A percentile compares a stretch with the other conserved stretches of the same genome.
Evolutionary conservation across 2,888 invertebrate genomes (phyloP).

Genomic region (Baronia brevicornis): DNA sequence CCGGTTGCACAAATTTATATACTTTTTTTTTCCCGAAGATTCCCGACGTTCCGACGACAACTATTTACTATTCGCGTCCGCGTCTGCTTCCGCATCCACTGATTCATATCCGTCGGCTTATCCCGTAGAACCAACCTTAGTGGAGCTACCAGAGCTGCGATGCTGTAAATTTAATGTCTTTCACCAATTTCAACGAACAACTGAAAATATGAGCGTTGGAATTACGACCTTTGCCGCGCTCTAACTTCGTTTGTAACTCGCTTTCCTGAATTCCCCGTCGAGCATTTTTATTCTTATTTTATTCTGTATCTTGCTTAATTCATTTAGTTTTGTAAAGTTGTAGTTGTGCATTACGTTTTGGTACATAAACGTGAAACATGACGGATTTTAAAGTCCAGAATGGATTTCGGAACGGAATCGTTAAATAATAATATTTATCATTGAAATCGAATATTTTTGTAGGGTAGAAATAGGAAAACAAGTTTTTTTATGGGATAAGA

Average conservation of each 20-base stretch:
- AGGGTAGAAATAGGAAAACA: no score
- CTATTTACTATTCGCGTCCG: no score
- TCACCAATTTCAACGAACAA: conserved; percentile 19
- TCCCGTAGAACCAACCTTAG: conserved; percentile 20
- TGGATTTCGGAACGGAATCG: no score
- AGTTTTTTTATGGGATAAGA: no score
- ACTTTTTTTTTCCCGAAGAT: no score
- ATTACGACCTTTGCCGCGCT: conserved; percentile 13
- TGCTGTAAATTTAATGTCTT: conserved; percentile 22
- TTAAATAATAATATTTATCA: no score
- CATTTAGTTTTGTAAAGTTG: background rate
- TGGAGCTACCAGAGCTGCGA: conserved; percentile 16
- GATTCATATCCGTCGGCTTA: conserved; percentile 10
- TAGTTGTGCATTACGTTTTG: no score
- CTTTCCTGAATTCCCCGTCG: background rate
- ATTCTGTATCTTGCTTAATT: background rate
- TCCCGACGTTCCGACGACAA: no score
- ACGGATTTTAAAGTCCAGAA: no score
- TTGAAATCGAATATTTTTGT: no score
- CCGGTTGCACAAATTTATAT: no score
- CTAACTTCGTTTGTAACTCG: conserved; percentile 13
- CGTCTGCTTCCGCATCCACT: conserved; percentile 1
- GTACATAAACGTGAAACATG: no score
- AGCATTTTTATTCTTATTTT: conserved; percentile 7
- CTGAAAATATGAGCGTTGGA: conserved; percentile 22